phyloP scores from a whole-genome alignment of 2,888 invertebrate species.

The Biston stratarius region DNA sequence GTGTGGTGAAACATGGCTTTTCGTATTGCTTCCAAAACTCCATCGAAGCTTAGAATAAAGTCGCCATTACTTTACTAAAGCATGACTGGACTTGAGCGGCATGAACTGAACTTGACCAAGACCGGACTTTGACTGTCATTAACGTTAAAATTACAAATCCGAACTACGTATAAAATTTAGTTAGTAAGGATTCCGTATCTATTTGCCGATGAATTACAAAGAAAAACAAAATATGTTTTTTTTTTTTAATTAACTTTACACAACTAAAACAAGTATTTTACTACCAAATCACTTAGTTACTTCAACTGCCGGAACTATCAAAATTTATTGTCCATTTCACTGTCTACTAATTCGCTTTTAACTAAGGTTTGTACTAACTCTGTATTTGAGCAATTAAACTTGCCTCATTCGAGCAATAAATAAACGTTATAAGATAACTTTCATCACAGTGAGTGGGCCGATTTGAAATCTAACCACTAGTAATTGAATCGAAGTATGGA shows the following conservation, averaged over 20 bases:
- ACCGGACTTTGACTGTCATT: no score
- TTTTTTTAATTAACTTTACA: background rate
- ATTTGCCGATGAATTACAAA: no score
- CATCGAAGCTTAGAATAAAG: no score
- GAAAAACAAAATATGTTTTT: no score
- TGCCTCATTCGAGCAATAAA: slow-evolving; percentile 45
- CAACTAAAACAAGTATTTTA: background rate
- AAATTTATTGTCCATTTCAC: slow-evolving; percentile 24
- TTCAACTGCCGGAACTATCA: slow-evolving; percentile 20
- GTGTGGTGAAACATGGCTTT: no score
- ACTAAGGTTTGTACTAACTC: slow-evolving; percentile 33
- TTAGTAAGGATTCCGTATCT: no score
- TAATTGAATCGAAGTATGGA: slow-evolving; percentile 10
- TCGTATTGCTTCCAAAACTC: no score
- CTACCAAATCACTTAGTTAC: slow-evolving; percentile 3
- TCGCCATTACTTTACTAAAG: no score
- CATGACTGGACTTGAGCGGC: no score
- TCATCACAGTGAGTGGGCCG: slow-evolving; percentile 44
- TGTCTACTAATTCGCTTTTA: slow-evolving; percentile 22
- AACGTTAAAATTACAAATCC: no score
- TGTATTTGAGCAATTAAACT: slow-evolving; percentile 36
- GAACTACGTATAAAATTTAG: no score
- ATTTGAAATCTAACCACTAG: slow-evolving; percentile 31
- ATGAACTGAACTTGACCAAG: no score
- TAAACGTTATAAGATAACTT: slow-evolving; percentile 44